Base-by-base conservation (phyloP, 2,113 vertebrate genomes). In the Lipophrys pholis region DNA sequence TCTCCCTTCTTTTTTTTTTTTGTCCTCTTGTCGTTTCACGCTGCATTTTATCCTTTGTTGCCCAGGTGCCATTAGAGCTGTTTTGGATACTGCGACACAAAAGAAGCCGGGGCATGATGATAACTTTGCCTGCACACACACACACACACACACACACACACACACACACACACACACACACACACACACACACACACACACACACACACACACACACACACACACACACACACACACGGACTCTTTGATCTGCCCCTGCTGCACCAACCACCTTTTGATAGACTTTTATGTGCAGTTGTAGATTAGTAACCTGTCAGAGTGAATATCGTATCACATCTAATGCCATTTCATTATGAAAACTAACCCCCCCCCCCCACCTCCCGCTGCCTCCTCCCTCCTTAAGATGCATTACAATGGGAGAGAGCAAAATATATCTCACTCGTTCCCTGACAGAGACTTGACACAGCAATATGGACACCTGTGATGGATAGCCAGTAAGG, bases 81-180 rank as follows among this genome's bases (percentile, higher is more conserved):
- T 92, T 89, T 88, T 88, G 83, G 85, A 84, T 76, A 82, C 85
- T 59, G 38, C 12, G 30, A 75, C 66, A 84, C 81, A 83, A 87
- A 80, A 49, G 56, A 66, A 51, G 56, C 11, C n/a, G 65, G 65
- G 77, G 60, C 66, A 72, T 49, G 72, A 86, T 81, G 72, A 86
- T 81, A 72, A 73, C 48, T 73, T 67, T 78, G 61, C 78, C 70
- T 66, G 42, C 41, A 42, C 77, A 52, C 16, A 9, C 17, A 68
- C 48, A 10, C 43, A 53, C n/a, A 41, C 36, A 49, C 21, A 59
- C 54, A 54, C 56, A 57, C 61, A 39, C 68, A 30, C 15, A 14
- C 7, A 5, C 45, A 38, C 55, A 43, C 41, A 43, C 8, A 3
- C 43, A 53, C n/a, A 41, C 36, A 49, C 21, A 59, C 54, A 54